These are phyloP conservation scores for Synanthedon vespiformis DNA, from an alignment of 2,888 invertebrate species.

Conservation along the genomic window DNA sequence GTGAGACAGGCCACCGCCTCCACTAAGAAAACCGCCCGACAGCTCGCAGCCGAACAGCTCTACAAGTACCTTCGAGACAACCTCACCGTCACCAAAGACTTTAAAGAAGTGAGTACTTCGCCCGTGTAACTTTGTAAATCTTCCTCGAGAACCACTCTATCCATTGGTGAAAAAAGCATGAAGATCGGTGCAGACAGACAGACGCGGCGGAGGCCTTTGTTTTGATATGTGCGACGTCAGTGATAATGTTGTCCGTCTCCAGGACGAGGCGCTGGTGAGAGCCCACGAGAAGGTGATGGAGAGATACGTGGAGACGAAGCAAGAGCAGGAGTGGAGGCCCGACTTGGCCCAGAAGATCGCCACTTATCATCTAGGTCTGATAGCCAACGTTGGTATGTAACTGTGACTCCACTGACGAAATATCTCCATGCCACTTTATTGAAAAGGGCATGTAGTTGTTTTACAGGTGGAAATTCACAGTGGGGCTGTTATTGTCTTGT, in stretches of 20 bases:
- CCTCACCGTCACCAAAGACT: slow-evolving; percentile 40
- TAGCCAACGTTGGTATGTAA: not conserved
- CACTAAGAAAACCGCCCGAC: slow-evolving; percentile 76
- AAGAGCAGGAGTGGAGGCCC: slow-evolving; percentile 22
- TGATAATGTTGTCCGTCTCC: slow-evolving; percentile 5
- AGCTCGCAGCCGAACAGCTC: slow-evolving; percentile 66
- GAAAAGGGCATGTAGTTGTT: not conserved
- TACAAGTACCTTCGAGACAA: slow-evolving; percentile 45
- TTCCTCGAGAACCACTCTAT: no score
- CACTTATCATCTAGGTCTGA: slow-evolving; percentile 40
- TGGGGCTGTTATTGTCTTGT: no score
- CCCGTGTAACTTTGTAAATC: no score
- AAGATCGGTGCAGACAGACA: no score
- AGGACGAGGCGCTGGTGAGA: slow-evolving; percentile 46
- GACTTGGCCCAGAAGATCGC: slow-evolving; percentile 37
- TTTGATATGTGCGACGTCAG: no score
- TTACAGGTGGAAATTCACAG: not conserved
- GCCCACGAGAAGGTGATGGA: slow-evolving; percentile 43
- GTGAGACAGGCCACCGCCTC: slow-evolving; percentile 65
- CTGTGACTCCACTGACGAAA: not conserved
- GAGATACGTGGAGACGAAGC: slow-evolving; percentile 24
- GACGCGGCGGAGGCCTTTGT: no score
- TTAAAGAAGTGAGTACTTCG: slow-evolving; percentile 34
- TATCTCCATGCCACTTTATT: not conserved
- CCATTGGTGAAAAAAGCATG: no score